Percentiles rank a stretch among this genome's conserved stretches.
Evolutionary conservation across 2,888 invertebrate species (phyloP).

Genomic region (Apamea crenata): DNA sequence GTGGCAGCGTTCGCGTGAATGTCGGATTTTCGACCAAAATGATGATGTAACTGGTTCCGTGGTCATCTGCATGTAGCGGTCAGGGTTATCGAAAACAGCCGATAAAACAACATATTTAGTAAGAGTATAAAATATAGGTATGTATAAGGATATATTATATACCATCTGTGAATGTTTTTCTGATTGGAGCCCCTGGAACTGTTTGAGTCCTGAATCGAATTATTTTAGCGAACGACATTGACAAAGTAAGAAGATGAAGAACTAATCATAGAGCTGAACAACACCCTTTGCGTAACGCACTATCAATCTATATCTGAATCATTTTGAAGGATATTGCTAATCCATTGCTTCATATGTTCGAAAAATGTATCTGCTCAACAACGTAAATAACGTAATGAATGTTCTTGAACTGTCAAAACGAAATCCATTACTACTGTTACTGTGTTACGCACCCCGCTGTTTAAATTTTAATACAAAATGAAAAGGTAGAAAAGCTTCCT

Average conservation of each 20-base stretch:
- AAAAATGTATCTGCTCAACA: too few relatives aligned
- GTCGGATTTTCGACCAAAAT: slow-evolving; percentile 43
- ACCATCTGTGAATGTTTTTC: neutral
- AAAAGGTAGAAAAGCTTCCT: neutral
- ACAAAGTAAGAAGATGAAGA: neutral
- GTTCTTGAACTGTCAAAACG: too few relatives aligned
- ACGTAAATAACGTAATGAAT: too few relatives aligned
- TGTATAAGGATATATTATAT: neutral
- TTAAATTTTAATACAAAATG: neutral
- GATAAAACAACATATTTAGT: neutral
- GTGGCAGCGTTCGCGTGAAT: slow-evolving; percentile 22
- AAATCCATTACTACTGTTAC: too few relatives aligned
- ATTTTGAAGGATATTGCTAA: too few relatives aligned
- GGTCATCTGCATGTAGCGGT: slow-evolving; percentile 38
- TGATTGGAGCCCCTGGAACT: neutral
- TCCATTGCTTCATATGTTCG: too few relatives aligned
- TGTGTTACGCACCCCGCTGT: neutral
- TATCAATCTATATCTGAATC: too few relatives aligned
- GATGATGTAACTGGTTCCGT: slow-evolving; percentile 56
- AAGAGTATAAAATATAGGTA: neutral
- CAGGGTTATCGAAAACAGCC: slow-evolving; percentile 37
- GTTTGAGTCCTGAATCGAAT: neutral
- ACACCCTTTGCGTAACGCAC: too few relatives aligned
- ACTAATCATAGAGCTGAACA: neutral
- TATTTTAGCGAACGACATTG: neutral